A percentile compares a stretch with the other conserved stretches of the same genome.
phyloP scores from a whole-genome alignment of 2,797 vertebrate species.

The Glossophaga mutica region DNA sequence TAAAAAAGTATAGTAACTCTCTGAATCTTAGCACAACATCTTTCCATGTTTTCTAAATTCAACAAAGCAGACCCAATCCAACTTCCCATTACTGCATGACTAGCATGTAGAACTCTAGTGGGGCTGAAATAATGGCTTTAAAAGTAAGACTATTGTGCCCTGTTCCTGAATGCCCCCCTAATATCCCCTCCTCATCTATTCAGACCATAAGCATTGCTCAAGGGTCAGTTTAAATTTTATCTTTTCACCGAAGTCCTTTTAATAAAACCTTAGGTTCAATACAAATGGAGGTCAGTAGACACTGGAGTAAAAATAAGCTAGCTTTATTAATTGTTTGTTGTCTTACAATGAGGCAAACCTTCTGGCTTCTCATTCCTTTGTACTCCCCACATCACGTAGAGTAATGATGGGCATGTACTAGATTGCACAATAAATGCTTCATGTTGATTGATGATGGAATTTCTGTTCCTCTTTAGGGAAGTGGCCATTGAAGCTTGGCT shows the following conservation, averaged over 20 bases:
- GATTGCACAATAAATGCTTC: constrained; percentile 42
- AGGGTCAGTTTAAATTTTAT: neutral
- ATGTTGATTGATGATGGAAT: constrained; percentile 43
- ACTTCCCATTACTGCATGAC: neutral
- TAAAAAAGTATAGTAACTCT: neutral
- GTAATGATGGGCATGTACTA: neutral
- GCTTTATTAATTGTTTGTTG: neutral
- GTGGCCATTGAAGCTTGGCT: constrained; percentile 47
- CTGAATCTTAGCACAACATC: neutral
- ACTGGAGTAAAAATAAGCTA: neutral
- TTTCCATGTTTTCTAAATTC: neutral
- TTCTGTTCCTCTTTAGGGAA: constrained; percentile 58
- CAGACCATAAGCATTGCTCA: neutral
- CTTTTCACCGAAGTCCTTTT: neutral
- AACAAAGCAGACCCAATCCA: neutral
- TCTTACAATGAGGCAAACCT: neutral
- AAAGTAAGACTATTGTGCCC: neutral
- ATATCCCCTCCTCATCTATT: neutral
- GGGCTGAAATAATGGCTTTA: neutral
- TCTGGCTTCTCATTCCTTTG: neutral
- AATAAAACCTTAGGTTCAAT: neutral
- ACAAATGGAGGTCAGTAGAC: neutral
- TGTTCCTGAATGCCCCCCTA: neutral
- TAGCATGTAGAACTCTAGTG: neutral
- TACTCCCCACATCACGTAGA: neutral